Evolutionary conservation across 2,113 vertebrate genomes (phyloP), one percentile per base, ranked within the genome.

Genomic region (Arenaria interpres): DNA sequence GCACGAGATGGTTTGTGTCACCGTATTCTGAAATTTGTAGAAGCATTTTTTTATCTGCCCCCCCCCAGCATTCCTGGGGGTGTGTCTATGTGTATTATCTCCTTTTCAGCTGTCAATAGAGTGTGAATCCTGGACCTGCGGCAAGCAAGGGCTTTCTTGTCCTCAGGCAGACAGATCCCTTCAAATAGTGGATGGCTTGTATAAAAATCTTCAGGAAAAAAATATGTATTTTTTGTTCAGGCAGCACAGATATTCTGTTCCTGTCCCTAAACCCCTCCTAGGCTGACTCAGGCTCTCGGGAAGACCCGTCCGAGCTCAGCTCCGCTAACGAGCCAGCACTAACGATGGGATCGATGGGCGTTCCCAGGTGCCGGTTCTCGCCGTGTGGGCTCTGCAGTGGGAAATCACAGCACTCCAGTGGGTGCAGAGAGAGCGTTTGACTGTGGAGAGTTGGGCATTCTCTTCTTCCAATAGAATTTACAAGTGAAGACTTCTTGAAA

Each of bases 231-330:
- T 89, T 43, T 27, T 9, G 18, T 67, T 90, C 51, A 48, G 62
- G 6, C 21, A 17, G 35, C 7, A 0, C 14, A 32, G 63, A 1
- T 39, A 10, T 5, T 59, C 48, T 41, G 43, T 53, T 35, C 6
- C 5, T 32, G n/a, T 54, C 7, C 41, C 82, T 72, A n/a, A 82
- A 41, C 30, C 28, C 57, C 8, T 46, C 28, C 13, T 33, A n/a
- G 66, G 62, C 4, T 14, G 27, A 6, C 23, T 75, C 43, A 5
- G 41, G 43, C 33, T 43, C n/a, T 74, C 3, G 3, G 69, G 37
- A n/a, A 22, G 51, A 2, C 10, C 46, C 4, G 0, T 12, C 53
- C 0, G 0, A 48, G 53, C n/a, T 35, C 46, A 27, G 5, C 13
- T 88, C 59, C 67, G 71, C 39, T 18, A 2, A 46, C 17, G 53